Percentiles rank a stretch among this genome's conserved stretches.
These are phyloP conservation scores for Martes martes DNA, from an alignment of 2,113 vertebrate species.

Conservation along the genomic window DNA sequence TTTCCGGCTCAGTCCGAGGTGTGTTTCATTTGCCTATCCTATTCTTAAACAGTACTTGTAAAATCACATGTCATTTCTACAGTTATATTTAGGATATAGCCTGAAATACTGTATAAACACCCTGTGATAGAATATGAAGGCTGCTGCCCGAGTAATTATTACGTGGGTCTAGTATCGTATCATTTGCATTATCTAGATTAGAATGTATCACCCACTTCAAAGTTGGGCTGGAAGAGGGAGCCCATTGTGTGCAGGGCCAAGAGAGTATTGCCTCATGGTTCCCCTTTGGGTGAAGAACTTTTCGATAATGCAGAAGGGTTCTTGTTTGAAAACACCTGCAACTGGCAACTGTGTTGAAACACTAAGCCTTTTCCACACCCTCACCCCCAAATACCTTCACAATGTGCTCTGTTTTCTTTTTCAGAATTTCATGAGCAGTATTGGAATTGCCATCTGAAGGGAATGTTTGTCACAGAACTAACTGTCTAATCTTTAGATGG, in stretches of 20 bases:
- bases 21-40: slow-evolving; percentile 21
- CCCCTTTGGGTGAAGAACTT: neutral
- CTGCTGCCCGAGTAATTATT: neutral
- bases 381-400: neutral
- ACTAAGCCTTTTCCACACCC: neutral
- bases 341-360: neutral
- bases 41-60: slow-evolving; percentile 47
- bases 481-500: neutral
- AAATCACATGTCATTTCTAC: neutral
- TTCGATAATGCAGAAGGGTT: neutral
- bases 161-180: neutral
- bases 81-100: slow-evolving; percentile 52
- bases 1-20: neutral
- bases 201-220: neutral
- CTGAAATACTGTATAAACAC: neutral
- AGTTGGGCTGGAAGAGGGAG: slow-evolving; percentile 4
- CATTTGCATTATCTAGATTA: neutral
- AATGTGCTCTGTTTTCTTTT: neutral
- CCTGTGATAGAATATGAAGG: neutral
- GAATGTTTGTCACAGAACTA: neutral
- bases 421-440: neutral
- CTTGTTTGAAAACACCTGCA: slow-evolving; percentile 17
- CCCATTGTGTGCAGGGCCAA: neutral
- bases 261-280: neutral
- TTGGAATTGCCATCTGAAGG: neutral